phyloP scores from a whole-genome alignment of 2,888 invertebrate genomes.

The Timema cristinae region DNA sequence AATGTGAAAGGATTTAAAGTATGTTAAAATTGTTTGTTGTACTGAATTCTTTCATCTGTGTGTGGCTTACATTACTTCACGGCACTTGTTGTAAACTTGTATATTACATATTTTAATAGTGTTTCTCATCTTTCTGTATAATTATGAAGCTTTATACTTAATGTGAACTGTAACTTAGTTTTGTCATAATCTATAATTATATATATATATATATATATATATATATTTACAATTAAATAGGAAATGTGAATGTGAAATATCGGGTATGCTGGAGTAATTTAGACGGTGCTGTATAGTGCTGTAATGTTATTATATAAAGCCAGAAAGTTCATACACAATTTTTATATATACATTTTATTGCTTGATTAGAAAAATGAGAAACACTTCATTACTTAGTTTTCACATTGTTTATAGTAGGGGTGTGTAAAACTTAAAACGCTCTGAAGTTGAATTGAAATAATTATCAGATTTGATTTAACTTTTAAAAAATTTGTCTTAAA shows the following conservation, averaged over 20 bases:
- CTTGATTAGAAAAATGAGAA: constrained; percentile 7
- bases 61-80: constrained; percentile 11
- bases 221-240: too few relatives aligned
- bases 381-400: background rate
- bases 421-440: background rate
- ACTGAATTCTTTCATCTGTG: constrained; percentile 7
- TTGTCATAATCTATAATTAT: too few relatives aligned
- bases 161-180: too few relatives aligned
- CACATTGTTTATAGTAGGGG: background rate
- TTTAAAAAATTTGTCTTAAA: too few relatives aligned
- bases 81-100: constrained; percentile 11
- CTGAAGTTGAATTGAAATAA: constrained; percentile 4
- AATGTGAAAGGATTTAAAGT: background rate
- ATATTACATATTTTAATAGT: background rate
- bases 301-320: background rate
- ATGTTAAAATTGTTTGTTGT: constrained; percentile 12
- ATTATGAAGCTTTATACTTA: background rate
- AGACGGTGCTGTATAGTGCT: too few relatives aligned
- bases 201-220: too few relatives aligned
- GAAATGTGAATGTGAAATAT: too few relatives aligned
- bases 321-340: background rate
- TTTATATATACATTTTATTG: constrained; percentile 3
- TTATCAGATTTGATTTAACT: background rate
- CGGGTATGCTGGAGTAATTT: too few relatives aligned
- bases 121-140: background rate